A percentile compares a stretch with the other conserved stretches of the same genome.
phyloP scores from a whole-genome alignment of 2,797 vertebrate species.

The Sarcoramphus papa region DNA sequence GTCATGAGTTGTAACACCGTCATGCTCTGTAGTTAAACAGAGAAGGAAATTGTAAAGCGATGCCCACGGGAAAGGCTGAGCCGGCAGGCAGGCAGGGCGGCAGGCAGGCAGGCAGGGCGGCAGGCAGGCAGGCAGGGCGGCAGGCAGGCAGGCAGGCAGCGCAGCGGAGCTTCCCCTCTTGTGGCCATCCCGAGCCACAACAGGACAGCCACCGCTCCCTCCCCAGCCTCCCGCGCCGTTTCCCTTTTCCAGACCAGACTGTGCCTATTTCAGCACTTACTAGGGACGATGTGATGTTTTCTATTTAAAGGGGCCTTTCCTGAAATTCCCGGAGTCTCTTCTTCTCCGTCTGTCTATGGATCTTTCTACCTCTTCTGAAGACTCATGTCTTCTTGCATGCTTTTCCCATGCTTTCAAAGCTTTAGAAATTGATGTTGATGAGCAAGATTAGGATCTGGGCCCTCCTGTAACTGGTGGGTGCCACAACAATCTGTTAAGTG shows the following conservation, averaged over 20 bases:
- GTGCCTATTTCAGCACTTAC: no score
- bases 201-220: not conserved
- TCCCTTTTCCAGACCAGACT: not conserved
- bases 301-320: not conserved
- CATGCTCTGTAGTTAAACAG: not conserved
- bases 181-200: constrained; percentile 21
- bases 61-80: not conserved
- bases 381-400: not conserved
- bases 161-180: constrained; percentile 32
- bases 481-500: not conserved
- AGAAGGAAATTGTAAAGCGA: accelerated
- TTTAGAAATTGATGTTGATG: not conserved
- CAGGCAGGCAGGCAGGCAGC: not conserved
- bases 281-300: not conserved
- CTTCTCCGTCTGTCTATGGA: not conserved
- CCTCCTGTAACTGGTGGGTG: not conserved
- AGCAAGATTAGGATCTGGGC: not conserved
- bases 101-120: not conserved
- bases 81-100: not conserved
- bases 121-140: not conserved
- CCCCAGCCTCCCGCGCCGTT: not conserved
- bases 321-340: not conserved
- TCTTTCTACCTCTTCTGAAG: not conserved
- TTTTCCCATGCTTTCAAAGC: not conserved
- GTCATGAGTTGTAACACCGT: accelerated